phyloP scores from a whole-genome alignment of 30 jellyfish, hydroid and myxozoan genomes.

The Turritopsis dohrnii region DNA sequence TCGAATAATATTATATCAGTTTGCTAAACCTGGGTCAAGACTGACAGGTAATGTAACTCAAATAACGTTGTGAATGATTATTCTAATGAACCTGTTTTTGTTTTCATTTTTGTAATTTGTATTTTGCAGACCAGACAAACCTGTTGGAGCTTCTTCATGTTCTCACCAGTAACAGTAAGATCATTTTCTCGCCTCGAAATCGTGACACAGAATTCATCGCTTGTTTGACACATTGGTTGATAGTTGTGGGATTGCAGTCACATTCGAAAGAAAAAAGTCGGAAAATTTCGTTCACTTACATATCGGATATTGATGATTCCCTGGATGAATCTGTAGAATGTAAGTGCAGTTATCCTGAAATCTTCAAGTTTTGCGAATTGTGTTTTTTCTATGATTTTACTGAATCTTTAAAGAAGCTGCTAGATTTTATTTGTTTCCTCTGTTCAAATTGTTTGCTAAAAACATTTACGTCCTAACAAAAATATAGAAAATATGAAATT shows the following conservation, averaged over 20 bases:
- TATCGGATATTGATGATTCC: constrained; percentile 25
- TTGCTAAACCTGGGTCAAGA: constrained; percentile 81
- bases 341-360: background rate
- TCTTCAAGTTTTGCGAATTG: too few species aligned
- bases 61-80: background rate
- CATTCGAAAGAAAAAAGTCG: constrained; percentile 12
- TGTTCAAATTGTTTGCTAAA: too few species aligned
- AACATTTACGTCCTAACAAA: too few species aligned
- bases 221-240: constrained; percentile 80
- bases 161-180: constrained; percentile 58
- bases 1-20: constrained; percentile 69
- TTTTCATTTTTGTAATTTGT: constrained; percentile 10
- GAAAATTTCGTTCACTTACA: constrained; percentile 16
- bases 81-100: background rate
- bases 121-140: constrained; percentile 56
- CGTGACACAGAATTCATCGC: constrained; percentile 76
- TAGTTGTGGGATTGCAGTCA: constrained; percentile 66
- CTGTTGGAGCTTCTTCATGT: constrained; percentile 74
- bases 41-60: constrained; percentile 48
- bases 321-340: constrained; percentile 22
- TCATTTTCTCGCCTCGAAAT: constrained; percentile 61
- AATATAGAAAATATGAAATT: too few species aligned
- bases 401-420: too few species aligned
- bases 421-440: too few species aligned
- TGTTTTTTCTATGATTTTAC: too few species aligned